Base-by-base conservation (phyloP, 2,797 vertebrate genomes). In the Vespertilio murinus region DNA sequence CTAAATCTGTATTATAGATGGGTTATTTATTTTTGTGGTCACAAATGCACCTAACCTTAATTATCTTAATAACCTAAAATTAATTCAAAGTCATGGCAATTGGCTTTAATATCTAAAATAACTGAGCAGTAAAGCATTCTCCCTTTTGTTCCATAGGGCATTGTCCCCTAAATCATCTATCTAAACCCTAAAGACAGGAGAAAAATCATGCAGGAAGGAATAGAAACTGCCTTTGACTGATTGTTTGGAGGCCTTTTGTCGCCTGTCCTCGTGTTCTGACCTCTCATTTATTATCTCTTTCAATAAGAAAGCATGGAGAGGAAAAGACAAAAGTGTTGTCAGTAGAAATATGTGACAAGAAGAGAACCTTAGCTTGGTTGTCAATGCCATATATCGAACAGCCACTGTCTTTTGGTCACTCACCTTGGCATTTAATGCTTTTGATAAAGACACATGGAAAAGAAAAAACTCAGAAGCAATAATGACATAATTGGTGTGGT, bases 241-340 rank as follows among this genome's bases (percentile, higher is more conserved):
- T 45, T 74, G 3, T 80, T 80, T 56, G 49, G 64, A 95, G 52
- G 25, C 7, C 47, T 73, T 94, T 71, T 8, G 8, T 56, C 80
- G 18, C 74, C 47, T 30, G 9, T 59, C 56, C 23, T 64, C 5
- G 13, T 71, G 1, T 17, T 70, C 49, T 71, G 23, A 56, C 16
- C 16, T 92, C 40, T 95, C 28, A 28, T 75, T 91, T 79, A 86
- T 90, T 85, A 82, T 35, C 47, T 90, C 38, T 73, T 33, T 28
- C 8, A 61, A 87, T 30, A 69, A 71, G 42, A 85, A 80, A 69
- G 14, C 59, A 92, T 10, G 59, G 54, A 83, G 6, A 84, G 1
- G 13, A 83, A 67, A 9, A 89, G 73, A 56, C 42, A 61, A 47
- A 90, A 84, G 7, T 42, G 2, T 25, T 74, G 65, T 81, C 45